These are phyloP conservation scores for Cheilosia urbana DNA, from an alignment of 2,888 invertebrate genomes.

Conservation along the genomic window DNA sequence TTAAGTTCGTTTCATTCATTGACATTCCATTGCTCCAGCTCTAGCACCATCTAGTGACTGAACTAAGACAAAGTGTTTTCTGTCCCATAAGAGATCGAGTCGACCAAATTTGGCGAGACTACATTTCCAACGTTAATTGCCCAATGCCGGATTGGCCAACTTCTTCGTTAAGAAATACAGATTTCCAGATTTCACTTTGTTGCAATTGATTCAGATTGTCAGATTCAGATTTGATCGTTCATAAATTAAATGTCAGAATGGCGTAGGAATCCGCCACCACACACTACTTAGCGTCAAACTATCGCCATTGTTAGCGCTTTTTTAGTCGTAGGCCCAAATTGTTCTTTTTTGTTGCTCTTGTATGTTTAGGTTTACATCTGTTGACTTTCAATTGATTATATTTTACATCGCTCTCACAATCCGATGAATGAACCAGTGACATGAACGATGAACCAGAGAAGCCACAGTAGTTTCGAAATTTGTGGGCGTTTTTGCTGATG, in stretches of 20 bases:
- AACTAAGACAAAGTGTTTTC: slow-evolving; percentile 50
- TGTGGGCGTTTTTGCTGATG: slow-evolving; percentile 54
- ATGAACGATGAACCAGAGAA: slow-evolving; percentile 42
- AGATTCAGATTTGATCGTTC: slow-evolving; percentile 51
- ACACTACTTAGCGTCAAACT: slow-evolving; percentile 53
- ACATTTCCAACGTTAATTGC: slow-evolving; percentile 64
- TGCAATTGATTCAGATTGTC: slow-evolving; percentile 55
- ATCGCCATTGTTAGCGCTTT: slow-evolving; percentile 57
- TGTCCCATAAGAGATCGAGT: slow-evolving; percentile 36
- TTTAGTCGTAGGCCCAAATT: slow-evolving; percentile 65
- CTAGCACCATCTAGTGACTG: slow-evolving; percentile 64
- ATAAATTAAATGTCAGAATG: slow-evolving; percentile 67
- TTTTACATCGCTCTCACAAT: slow-evolving; percentile 22
- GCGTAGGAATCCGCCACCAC: slow-evolving; percentile 70
- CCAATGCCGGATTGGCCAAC: slow-evolving; percentile 59
- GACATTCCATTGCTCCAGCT: slow-evolving; percentile 42
- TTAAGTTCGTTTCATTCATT: slow-evolving; percentile 41
- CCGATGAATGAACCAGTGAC: slow-evolving; percentile 62
- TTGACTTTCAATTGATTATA: slow-evolving; percentile 39
- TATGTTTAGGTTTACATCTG: slow-evolving; percentile 20
- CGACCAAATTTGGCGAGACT: slow-evolving; percentile 59
- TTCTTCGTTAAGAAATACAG: slow-evolving; percentile 26
- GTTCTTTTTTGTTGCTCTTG: slow-evolving; percentile 25
- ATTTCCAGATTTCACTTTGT: slow-evolving; percentile 61
- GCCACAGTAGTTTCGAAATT: slow-evolving; percentile 26